phyloP scores from a whole-genome alignment of 2,888 invertebrate genomes.

The Cataglyphis albicans region DNA sequence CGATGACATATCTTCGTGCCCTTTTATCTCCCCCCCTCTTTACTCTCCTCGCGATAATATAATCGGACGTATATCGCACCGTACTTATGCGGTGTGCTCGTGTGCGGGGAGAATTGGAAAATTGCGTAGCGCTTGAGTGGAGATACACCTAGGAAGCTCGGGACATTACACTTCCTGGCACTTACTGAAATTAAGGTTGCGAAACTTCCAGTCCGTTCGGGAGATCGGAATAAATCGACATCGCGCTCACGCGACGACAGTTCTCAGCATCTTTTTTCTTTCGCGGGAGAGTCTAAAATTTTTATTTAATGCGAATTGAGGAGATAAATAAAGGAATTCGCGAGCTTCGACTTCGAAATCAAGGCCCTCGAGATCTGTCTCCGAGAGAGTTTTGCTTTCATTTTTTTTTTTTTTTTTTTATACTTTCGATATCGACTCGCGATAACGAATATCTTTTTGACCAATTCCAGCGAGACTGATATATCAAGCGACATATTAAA shows the following conservation, averaged over 20 bases:
- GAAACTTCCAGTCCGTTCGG: conserved; percentile 56
- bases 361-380: conserved; percentile 4
- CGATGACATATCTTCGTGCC: background rate
- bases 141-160: conserved; percentile 52
- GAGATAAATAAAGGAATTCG: background rate
- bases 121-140: conserved; percentile 50
- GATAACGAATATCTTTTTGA: conserved; percentile 30
- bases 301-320: conserved; percentile 2
- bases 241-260: background rate
- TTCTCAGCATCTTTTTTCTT: background rate
- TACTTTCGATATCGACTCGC: background rate
- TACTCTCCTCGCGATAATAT: conserved; percentile 30
- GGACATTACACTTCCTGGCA: conserved; percentile 65
- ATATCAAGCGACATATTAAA: conserved; percentile 33
- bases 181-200: conserved; percentile 68
- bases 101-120: conserved; percentile 55
- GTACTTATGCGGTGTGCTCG: conserved; percentile 40
- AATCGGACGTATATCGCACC: conserved; percentile 46
- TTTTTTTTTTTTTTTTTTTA: background rate
- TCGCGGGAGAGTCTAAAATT: background rate
- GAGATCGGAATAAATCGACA: conserved; percentile 47
- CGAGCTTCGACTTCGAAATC: background rate
- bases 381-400: background rate
- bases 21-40: conserved; percentile 2
- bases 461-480: conserved; percentile 11